A percentile compares a stretch with the other conserved stretches of the same genome.
These are phyloP conservation scores for Muntiacus reevesi DNA, from an alignment of 2,113 vertebrate genomes.

Conservation along the genomic window DNA sequence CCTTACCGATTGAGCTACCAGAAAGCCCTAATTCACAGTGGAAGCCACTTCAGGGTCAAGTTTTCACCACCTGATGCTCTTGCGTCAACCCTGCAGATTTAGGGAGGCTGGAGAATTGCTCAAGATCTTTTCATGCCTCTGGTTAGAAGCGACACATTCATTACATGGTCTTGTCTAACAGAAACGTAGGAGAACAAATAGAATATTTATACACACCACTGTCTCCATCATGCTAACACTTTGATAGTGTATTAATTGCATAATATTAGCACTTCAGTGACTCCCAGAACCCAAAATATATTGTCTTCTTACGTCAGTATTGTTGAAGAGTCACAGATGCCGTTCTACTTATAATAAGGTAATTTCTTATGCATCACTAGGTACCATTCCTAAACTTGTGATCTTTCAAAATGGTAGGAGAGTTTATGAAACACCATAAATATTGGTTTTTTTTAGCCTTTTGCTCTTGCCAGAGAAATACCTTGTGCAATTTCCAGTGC, in stretches of 20 bases:
- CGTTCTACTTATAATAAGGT: background rate
- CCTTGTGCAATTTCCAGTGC: background rate
- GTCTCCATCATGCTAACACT: background rate
- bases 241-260: background rate
- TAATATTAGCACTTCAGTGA: background rate
- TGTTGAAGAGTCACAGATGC: background rate
- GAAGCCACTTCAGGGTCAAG: background rate
- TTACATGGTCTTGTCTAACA: background rate
- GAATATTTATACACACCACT: background rate
- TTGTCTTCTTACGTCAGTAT: background rate
- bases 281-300: background rate
- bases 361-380: background rate
- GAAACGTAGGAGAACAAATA: background rate
- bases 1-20: background rate
- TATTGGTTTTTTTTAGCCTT: background rate
- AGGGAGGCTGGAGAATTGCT: background rate
- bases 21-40: background rate
- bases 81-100: background rate
- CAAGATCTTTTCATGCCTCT: background rate
- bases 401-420: background rate
- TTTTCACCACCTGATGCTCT: background rate
- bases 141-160: background rate
- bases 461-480: slow-evolving; percentile 4
- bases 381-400: background rate
- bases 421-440: background rate